Percentiles rank a stretch among this genome's conserved stretches.
Conservation (phyloP, 1,140 invertebrate species). For the Temnothorax longispinosus region DNA sequence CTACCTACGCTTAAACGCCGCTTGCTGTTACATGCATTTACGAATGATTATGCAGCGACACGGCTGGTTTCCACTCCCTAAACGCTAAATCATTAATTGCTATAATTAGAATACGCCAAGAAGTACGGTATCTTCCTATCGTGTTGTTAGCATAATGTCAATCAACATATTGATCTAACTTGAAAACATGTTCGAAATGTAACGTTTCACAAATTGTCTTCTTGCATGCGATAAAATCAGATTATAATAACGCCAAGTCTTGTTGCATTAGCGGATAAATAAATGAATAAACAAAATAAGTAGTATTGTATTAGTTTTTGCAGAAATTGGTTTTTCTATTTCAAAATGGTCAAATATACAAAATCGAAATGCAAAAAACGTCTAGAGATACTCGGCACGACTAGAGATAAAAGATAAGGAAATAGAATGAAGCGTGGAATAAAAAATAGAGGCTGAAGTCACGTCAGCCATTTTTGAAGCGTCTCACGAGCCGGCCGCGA, state of each 20-base stretch:
- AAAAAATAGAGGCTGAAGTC: constrained; percentile 25
- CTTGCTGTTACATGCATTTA: constrained; percentile 69
- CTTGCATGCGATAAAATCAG: neutral
- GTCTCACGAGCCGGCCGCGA: constrained; percentile 59
- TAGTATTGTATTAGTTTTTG: neutral
- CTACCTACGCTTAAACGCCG: constrained; percentile 67
- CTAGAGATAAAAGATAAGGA: constrained; percentile 65
- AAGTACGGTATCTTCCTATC: constrained; percentile 33
- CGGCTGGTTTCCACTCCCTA: constrained; percentile 69
- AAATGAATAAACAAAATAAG: neutral
- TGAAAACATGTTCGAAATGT: neutral
- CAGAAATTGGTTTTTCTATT: neutral
- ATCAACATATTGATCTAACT: neutral
- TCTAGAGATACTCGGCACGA: neutral
- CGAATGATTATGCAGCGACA: constrained; percentile 63
- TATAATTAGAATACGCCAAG: constrained; percentile 52
- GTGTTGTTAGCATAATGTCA: constrained; percentile 19
- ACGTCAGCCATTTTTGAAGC: constrained; percentile 51
- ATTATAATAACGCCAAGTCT: neutral
- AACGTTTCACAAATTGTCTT: neutral
- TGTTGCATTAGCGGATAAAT: neutral
- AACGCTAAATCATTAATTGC: constrained; percentile 58
- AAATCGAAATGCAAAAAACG: neutral
- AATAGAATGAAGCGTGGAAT: constrained; percentile 48
- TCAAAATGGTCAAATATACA: neutral